These are phyloP conservation scores for Pseudopipra pipra DNA, from an alignment of 2,113 vertebrate species.

Conservation along the genomic window DNA sequence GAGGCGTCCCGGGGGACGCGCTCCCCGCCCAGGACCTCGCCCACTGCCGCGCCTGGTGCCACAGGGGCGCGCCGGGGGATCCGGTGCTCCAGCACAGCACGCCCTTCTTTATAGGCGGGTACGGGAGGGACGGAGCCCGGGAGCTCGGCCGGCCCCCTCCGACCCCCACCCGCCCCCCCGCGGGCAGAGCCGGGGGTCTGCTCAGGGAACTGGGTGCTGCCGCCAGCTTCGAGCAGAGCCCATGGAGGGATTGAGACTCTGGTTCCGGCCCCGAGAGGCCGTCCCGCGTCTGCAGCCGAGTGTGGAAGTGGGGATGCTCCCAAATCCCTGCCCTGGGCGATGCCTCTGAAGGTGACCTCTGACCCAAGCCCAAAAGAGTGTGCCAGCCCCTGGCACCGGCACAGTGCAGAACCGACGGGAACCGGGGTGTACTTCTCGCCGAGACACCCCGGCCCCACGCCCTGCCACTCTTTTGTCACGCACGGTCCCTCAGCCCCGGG, in stretches of 20 bases:
- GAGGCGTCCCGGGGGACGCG: neutral
- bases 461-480: neutral
- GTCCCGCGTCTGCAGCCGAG: rapidly evolving
- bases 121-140: neutral
- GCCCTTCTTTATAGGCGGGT: neutral
- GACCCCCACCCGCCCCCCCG: neutral
- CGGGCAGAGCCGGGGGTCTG: neutral
- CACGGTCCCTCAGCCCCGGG: neutral
- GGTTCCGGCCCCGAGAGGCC: neutral
- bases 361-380: conserved; percentile 55
- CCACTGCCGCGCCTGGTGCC: neutral
- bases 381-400: neutral
- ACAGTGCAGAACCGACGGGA: neutral
- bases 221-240: neutral
- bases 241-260: neutral
- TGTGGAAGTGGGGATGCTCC: neutral
- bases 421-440: neutral
- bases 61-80: neutral
- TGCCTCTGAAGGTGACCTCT: conserved; percentile 66
- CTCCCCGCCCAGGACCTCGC: neutral
- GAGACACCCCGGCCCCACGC: neutral
- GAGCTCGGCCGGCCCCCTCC: neutral
- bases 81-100: neutral
- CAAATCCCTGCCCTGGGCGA: conserved; percentile 26
- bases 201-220: neutral